Base-by-base conservation (phyloP, 1,140 invertebrate species). In the Drosophila setifemur region DNA sequence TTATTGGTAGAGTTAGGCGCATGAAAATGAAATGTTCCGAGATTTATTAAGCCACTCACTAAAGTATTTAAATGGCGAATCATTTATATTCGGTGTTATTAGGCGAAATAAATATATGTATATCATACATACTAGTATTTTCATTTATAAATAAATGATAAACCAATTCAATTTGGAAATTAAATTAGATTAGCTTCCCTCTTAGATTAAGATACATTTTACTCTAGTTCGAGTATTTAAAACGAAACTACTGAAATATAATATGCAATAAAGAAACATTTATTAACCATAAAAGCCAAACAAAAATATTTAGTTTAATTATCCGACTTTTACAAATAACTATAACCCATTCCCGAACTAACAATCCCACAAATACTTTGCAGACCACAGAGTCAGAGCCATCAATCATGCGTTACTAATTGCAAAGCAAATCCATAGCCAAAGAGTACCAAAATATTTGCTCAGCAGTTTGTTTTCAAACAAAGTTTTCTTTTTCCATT, bases 371-470 rank as follows among this genome's bases (percentile, higher is more conserved):
- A 37, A 35, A 8, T 37, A 16, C 14, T 18, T 16, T 18, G 16
- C 1, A 18, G 33, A 28, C 19, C 2, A 40, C 25, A n/a, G n/a
- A n/a, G n/a, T n/a, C 4, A 31, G 1, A 4, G 6, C 29, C 23
- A 74, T 67, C 47, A 63, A 61, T 81, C 57, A 60, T 26, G 12
- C 29, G 43, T 11, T 35, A 50, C 61, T 64, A 82, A 82, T 82
- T 69, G 37, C 53, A 60, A 31, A 31, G 43, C 19, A 49, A 26
- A 48, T 31, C 16, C 0, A 39, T 25, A 23, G 14, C 19, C 18
- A 31, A 8, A 25, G 16, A 35, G 16, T 12, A 9, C 19, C 18
- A 28, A 23, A 21, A 21, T 31, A 14, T 25, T 35, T 5, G n/a
- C 31, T 11, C 19, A 16, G 44, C 6, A 12, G 64, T 18, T 66